Evolutionary conservation across 2,888 invertebrate species (phyloP).

Genomic region (Siphonodentalium dalli): DNA sequence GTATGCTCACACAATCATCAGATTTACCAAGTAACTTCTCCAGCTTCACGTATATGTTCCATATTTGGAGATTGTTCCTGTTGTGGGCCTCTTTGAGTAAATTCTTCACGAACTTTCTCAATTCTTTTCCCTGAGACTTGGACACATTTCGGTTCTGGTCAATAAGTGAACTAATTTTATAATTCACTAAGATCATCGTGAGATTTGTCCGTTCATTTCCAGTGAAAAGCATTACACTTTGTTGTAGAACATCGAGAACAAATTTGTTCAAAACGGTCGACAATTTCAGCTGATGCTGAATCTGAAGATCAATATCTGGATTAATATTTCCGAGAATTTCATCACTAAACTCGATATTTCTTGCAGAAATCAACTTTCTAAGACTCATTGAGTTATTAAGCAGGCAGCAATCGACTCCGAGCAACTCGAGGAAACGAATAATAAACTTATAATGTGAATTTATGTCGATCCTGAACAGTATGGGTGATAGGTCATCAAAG

Average conservation of each 20-base stretch:
- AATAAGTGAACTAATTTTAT: constrained; percentile 4
- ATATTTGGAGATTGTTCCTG: constrained; percentile 59
- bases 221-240: constrained; percentile 30
- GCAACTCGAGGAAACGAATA: constrained; percentile 19
- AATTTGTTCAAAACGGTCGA: constrained; percentile 20
- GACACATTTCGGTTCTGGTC: constrained; percentile 3
- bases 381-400: no score
- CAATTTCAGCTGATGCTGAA: no score
- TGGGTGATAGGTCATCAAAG: constrained; percentile 60
- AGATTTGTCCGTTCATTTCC: constrained; percentile 31
- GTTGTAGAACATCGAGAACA: constrained; percentile 26
- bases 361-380: no score
- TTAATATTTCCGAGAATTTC: not conserved
- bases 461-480: constrained; percentile 40
- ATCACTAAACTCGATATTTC: no score
- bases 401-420: constrained; percentile 9
- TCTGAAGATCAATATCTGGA: no score
- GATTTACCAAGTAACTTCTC: constrained; percentile 48
- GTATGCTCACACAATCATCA: constrained; percentile 52
- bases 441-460: constrained; percentile 21
- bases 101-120: constrained; percentile 55
- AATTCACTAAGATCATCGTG: constrained; percentile 27
- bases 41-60: constrained; percentile 56
- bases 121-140: constrained; percentile 39
- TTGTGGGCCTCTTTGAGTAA: constrained; percentile 57